These are phyloP conservation scores for Lepetodrilus schrolli DNA, from an alignment of 2,888 invertebrate species.

Conservation along the genomic window DNA sequence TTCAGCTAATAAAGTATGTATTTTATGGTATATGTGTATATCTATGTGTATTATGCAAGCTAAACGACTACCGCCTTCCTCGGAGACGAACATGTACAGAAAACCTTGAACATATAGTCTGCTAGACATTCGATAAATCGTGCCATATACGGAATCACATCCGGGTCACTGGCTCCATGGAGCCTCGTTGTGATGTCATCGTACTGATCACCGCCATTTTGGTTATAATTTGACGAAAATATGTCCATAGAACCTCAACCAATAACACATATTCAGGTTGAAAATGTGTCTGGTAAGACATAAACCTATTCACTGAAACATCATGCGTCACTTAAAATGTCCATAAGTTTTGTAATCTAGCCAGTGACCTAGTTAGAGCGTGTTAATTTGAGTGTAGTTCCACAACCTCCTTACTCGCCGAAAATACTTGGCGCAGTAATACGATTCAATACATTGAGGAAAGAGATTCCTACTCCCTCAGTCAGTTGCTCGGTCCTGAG, in stretches of 20 bases:
- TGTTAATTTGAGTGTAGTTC: slow-evolving; percentile 48
- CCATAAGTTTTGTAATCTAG: neutral
- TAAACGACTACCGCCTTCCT: too few species aligned
- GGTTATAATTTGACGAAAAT: slow-evolving; percentile 49
- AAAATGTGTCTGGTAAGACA: slow-evolving; percentile 64
- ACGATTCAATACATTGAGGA: slow-evolving; percentile 45
- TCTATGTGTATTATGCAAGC: too few species aligned
- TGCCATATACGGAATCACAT: slow-evolving; percentile 41
- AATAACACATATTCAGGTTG: slow-evolving; percentile 61
- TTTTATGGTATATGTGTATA: too few species aligned
- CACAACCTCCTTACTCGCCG: slow-evolving; percentile 39
- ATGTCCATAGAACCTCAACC: slow-evolving; percentile 65
- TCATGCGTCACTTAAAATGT: neutral
- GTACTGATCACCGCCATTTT: slow-evolving; percentile 47
- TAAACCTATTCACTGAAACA: slow-evolving; percentile 1
- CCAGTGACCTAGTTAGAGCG: neutral
- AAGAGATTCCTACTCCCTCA: slow-evolving; percentile 55
- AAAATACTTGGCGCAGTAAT: slow-evolving; percentile 56
- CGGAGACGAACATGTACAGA: too few species aligned
- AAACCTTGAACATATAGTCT: too few species aligned
- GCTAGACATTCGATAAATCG: too few species aligned
- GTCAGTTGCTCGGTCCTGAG: slow-evolving; percentile 11
- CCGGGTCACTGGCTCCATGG: slow-evolving; percentile 39
- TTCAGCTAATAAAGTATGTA: too few species aligned
- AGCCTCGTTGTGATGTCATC: slow-evolving; percentile 53